These are phyloP conservation scores for Aphidoletes aphidimyza DNA, from an alignment of 2,888 invertebrate species.

Conservation along the genomic window DNA sequence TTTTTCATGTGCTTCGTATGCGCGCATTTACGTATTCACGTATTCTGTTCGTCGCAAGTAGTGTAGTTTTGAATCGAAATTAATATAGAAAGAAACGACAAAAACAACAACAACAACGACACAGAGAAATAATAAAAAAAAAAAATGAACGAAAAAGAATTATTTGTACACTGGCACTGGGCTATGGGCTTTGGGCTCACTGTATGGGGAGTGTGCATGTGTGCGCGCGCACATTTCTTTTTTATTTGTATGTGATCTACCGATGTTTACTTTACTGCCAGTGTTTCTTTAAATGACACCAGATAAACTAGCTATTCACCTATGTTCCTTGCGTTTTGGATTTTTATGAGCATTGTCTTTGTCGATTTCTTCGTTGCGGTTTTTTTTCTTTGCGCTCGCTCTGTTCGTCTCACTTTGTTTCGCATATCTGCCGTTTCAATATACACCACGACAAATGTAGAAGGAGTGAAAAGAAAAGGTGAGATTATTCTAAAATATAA, in stretches of 20 bases:
- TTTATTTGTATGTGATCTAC: constrained; percentile 42
- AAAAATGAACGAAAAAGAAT: background rate
- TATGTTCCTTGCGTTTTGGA: constrained; percentile 35
- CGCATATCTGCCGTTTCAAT: background rate
- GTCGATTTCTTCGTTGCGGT: background rate
- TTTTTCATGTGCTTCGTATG: constrained; percentile 36
- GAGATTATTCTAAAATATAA: constrained; percentile 34
- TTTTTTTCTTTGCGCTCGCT: background rate
- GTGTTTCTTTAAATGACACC: constrained; percentile 42
- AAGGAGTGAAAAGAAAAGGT: background rate
- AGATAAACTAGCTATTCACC: constrained; percentile 46
- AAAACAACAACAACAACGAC: background rate
- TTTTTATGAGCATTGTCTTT: background rate
- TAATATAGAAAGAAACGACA: background rate
- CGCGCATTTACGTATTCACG: constrained; percentile 39
- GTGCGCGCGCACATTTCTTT: constrained; percentile 5
- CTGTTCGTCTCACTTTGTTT: background rate
- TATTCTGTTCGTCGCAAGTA: background rate
- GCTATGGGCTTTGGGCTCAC: background rate
- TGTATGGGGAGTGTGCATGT: background rate
- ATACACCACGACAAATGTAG: background rate
- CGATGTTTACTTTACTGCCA: constrained; percentile 46
- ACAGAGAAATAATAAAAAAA: background rate
- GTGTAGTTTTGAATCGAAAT: background rate
- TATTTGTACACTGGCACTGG: background rate